Evolutionary conservation across 2,797 vertebrate genomes (phyloP).

Genomic region (Carapus acus): DNA sequence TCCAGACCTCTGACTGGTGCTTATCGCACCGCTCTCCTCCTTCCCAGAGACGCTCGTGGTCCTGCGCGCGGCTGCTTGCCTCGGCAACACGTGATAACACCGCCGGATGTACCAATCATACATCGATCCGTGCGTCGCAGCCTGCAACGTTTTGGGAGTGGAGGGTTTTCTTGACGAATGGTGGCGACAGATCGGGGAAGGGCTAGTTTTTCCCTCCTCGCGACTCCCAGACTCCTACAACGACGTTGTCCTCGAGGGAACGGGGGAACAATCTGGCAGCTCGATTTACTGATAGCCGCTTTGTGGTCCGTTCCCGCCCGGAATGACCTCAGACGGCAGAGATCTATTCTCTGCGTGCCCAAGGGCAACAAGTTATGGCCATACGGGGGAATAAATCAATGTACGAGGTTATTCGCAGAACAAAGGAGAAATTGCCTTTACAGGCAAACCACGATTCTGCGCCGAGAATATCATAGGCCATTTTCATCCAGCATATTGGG

Average conservation of each 20-base stretch:
- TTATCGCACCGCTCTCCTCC: slow-evolving; percentile 33
- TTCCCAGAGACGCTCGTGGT: slow-evolving; percentile 34
- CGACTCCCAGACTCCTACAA: slow-evolving; percentile 10
- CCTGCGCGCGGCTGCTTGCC: slow-evolving; percentile 14
- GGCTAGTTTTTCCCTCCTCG: slow-evolving; percentile 19
- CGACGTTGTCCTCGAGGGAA: slow-evolving; percentile 16
- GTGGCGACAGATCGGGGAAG: slow-evolving; percentile 33
- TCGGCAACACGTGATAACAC: slow-evolving; percentile 36
- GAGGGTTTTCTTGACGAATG: slow-evolving; percentile 39
- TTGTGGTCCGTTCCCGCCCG: slow-evolving; percentile 6
- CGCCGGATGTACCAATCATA: slow-evolving; percentile 32
- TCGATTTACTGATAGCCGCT: slow-evolving; percentile 8
- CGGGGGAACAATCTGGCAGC: slow-evolving; percentile 4
- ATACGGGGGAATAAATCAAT: slow-evolving; percentile 21
- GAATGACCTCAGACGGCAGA: slow-evolving; percentile 6
- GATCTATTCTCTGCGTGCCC: slow-evolving; percentile 10
- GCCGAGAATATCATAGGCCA: too few relatives aligned
- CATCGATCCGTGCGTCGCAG: slow-evolving; percentile 38
- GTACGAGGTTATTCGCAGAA: background rate
- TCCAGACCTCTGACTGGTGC: slow-evolving; percentile 37
- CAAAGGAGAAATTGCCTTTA: background rate
- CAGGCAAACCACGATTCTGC: too few relatives aligned
- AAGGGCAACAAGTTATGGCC: slow-evolving; percentile 5
- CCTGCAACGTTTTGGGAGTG: slow-evolving; percentile 14
- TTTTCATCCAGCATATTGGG: too few relatives aligned